phyloP scores from a whole-genome alignment of 2,797 vertebrate species.

The Sparidentex hasta region DNA sequence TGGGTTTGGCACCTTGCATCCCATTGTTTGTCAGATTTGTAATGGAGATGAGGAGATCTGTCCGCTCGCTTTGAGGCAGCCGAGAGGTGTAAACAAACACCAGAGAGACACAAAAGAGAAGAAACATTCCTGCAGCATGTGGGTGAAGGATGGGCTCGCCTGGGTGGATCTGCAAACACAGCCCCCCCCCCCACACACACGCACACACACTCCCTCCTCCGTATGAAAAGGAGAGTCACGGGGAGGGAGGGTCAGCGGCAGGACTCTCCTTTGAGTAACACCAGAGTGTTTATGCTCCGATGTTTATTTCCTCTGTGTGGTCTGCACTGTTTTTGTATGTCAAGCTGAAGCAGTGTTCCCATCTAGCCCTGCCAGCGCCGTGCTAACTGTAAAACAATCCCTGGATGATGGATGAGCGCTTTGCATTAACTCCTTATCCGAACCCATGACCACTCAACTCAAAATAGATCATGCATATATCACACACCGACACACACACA shows the following conservation, averaged over 20 bases:
- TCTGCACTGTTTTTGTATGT: slow-evolving; percentile 62
- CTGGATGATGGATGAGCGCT: slow-evolving; percentile 59
- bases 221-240: slow-evolving; percentile 42
- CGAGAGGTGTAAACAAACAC: slow-evolving; percentile 76
- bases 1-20: slow-evolving; percentile 41
- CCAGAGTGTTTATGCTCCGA: slow-evolving; percentile 60
- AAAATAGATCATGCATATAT: slow-evolving; percentile 61
- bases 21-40: slow-evolving; percentile 69
- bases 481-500: background rate
- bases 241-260: slow-evolving; percentile 36
- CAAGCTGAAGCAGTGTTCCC: slow-evolving; percentile 57
- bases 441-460: slow-evolving; percentile 30
- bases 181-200: slow-evolving; percentile 5
- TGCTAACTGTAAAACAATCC: slow-evolving; percentile 72
- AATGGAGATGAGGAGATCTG: slow-evolving; percentile 69
- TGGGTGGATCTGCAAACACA: slow-evolving; percentile 61
- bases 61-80: slow-evolving; percentile 52
- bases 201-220: background rate
- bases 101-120: slow-evolving; percentile 61
- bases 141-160: slow-evolving; percentile 67
- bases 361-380: slow-evolving; percentile 24
- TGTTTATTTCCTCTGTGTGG: slow-evolving; percentile 78
- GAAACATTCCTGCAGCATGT: slow-evolving; percentile 75
- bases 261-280: slow-evolving; percentile 49
- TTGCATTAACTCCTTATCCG: slow-evolving; percentile 69